Evolutionary conservation across 2,888 invertebrate genomes (phyloP), one percentile per base, ranked within the genome.

Genomic region (Cephus spinipes): DNA sequence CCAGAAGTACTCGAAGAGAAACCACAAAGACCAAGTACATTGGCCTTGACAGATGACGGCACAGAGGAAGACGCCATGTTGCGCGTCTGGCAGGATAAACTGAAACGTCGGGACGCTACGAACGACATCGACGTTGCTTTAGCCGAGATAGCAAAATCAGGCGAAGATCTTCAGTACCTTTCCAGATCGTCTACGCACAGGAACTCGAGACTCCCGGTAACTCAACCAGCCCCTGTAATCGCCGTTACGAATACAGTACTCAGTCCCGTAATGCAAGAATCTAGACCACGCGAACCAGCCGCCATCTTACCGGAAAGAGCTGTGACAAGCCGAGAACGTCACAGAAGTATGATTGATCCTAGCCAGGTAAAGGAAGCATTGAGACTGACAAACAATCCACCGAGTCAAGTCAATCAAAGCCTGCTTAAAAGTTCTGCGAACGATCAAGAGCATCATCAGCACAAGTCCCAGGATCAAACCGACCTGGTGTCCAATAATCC

Each of bases 31-130:
- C 91, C 91, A 11, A 90, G 81, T 30, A 90, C 86, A 0, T 77
- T 91, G 4, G 77, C 87, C 0, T 77, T 90, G 73, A 68, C 81
- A 4, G 81, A 83, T 12, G 82, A 83, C 12, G 75, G 92, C 11
- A 85, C 85, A 34, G 86, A 93, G 11, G 81, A 83, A 11, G 92
- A 88, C 79, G 79, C 86, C 32, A 86, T 91, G 90, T 89, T 96
- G 68, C 94, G 94, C 85, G 93, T 94, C 78, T 96, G 96, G 96
- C 95, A 96, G 88, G 95, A 95, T 76, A 93, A 95, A 89, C 91
- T 95, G 75, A 95, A 95, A 89, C 91, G 89, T 68, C 92, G 92
- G 89, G 84, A 85, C 68, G 87, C 88, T 11, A 87, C 89, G 30
- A 84, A 84, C 76, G 90, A 90, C 33, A 89, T 90, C 12, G 90